phyloP scores from a whole-genome alignment of 2,113 vertebrate genomes.

The Phaethon lepturus region DNA sequence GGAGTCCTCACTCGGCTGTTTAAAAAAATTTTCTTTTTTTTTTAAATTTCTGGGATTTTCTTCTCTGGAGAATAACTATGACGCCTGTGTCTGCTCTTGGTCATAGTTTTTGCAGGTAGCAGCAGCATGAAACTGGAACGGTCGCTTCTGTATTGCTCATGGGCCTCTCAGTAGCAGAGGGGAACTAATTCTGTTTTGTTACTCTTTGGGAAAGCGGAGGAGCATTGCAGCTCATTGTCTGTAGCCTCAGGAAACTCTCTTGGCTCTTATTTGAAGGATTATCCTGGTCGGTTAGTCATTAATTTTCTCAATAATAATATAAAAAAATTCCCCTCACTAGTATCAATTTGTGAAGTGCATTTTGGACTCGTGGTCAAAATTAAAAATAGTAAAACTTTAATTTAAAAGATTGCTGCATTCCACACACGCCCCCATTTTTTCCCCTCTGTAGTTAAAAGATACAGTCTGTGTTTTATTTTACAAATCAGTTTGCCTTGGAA shows the following conservation, averaged over 20 bases:
- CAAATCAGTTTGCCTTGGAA: slow-evolving; percentile 22
- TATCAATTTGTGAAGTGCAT: background rate
- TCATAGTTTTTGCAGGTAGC: background rate
- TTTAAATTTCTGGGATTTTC: background rate
- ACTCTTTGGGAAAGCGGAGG: background rate
- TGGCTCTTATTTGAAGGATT: background rate
- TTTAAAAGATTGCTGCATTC: background rate
- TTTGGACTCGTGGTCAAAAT: background rate
- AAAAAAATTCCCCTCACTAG: background rate
- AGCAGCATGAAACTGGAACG: background rate
- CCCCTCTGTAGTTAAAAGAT: background rate
- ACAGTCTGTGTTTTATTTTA: slow-evolving; percentile 2
- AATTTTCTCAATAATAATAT: background rate
- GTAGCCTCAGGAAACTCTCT: background rate
- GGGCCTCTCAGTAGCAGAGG: background rate
- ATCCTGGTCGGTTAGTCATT: background rate
- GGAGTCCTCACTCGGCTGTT: background rate
- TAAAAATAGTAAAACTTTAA: background rate
- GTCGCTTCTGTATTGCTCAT: background rate
- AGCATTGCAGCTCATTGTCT: background rate
- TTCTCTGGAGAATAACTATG: background rate
- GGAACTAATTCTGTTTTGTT: background rate
- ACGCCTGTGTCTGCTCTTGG: background rate
- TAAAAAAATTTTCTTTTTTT: too few species aligned
- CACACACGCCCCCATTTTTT: accelerated